Evolutionary conservation across 2,888 invertebrate species (phyloP), one percentile per base, ranked within the genome.

Genomic region (Abrostola triplasia): DNA sequence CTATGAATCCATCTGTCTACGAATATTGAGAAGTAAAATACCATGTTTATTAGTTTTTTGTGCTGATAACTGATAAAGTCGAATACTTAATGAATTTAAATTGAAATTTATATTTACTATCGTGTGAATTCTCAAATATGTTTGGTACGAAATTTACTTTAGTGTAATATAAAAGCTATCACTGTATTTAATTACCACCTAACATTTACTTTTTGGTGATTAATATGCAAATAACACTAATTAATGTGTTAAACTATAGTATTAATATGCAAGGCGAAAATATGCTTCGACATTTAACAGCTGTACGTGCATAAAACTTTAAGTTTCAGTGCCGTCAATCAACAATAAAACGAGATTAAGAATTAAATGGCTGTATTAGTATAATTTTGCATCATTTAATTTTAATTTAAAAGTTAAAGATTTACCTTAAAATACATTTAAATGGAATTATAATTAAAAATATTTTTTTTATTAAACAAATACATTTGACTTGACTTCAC

Each of bases 201-300:
- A 0, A 67, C 49, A 70, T 64, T 65, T 51, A 53, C 68, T 62
- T 71, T 63, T 52, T 38, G 11, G 47, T 67, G 52, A 76, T 78
- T 67, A 73, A 69, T 78, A 76, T 78, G 64, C 35, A 60, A 78
- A 78, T 73, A n/a, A 37, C n/a, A 56, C 65, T 76, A 74, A 76
- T 70, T 70, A 77, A 77, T 70, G 70, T 70, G 67, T 63, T 53
- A 65, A 76, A 72, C 54, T 48, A 36, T 60, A 64, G 36, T 61
- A 70, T 67, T 69, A 59, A 54, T 71, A 64, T 69, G 50, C 59
- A 59, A 61, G 66, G 42, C 9, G 62, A 66, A 66, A 63, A 68
- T 66, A 62, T 66, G 35, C 12, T 11, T 68, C 12, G 59, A 78
- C 64, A 66, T 67, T 67, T 67, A 56, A 53, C 51, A 24, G 38